phyloP scores from a whole-genome alignment of 2,888 invertebrate genomes.

The Aleiodes testaceus region DNA sequence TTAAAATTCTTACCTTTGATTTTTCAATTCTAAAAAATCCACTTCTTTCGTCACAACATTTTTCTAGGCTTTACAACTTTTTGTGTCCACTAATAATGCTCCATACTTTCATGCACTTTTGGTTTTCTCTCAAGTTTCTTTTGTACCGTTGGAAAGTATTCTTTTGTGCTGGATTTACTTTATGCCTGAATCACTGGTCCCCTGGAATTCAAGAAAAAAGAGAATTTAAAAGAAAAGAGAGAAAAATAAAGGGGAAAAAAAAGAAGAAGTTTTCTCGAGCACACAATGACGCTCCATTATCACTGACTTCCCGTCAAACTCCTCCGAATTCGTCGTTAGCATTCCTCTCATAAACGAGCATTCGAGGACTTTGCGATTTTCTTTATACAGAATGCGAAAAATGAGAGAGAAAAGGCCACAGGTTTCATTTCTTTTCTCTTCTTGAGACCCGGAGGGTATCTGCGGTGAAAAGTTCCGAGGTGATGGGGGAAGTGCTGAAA shows the following conservation, averaged over 20 bases:
- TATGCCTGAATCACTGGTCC: slow-evolving; percentile 18
- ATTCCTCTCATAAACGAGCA: slow-evolving; percentile 44
- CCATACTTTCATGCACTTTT: background rate
- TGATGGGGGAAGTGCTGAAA: slow-evolving; percentile 12
- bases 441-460: slow-evolving; percentile 22
- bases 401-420: background rate
- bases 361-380: slow-evolving; percentile 33
- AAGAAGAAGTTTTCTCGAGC: slow-evolving; percentile 19
- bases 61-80: background rate
- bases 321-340: slow-evolving; percentile 46
- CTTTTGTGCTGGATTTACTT: slow-evolving; percentile 27
- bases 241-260: slow-evolving; percentile 6
- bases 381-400: background rate
- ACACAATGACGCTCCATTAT: slow-evolving; percentile 41
- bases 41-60: slow-evolving; percentile 17
- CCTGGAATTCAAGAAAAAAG: slow-evolving; percentile 19
- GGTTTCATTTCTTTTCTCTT: background rate
- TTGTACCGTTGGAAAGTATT: slow-evolving; percentile 26
- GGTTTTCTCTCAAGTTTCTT: background rate
- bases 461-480: slow-evolving; percentile 37
- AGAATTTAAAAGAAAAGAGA: slow-evolving; percentile 17
- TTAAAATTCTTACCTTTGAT: too few species aligned
- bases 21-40: too few species aligned
- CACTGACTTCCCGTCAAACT: slow-evolving; percentile 43
- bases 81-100: too few species aligned